These are phyloP conservation scores for Caenorhabditis remanei DNA, from an alignment of 1,140 invertebrate genomes.

Conservation along the genomic window DNA sequence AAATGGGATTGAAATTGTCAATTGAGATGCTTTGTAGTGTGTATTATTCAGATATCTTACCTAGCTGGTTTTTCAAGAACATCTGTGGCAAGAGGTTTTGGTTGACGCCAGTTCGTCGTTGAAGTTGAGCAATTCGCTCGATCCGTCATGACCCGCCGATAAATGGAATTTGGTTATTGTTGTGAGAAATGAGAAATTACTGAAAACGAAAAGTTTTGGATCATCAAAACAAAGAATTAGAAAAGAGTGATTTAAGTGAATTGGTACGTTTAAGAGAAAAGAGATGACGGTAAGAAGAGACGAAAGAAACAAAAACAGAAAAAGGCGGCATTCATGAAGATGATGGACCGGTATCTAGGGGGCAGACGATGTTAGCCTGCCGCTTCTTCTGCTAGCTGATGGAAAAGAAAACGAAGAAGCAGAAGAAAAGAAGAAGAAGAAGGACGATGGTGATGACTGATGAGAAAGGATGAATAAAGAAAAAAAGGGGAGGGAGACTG, in stretches of 20 bases:
- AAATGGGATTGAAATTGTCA: background rate
- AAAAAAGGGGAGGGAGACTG: background rate
- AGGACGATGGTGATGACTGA: background rate
- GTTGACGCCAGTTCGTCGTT: constrained; percentile 41
- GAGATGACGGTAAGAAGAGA: constrained; percentile 41
- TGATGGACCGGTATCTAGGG: constrained; percentile 46
- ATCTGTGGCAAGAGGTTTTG: constrained; percentile 51
- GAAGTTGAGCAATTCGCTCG: constrained; percentile 40
- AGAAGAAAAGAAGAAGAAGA: background rate
- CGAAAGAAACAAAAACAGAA: constrained; percentile 51
- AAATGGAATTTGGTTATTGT: background rate
- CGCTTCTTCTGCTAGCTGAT: constrained; percentile 8
- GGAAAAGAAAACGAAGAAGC: constrained; percentile 42
- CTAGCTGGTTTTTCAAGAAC: constrained; percentile 52
- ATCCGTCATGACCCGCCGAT: constrained; percentile 47
- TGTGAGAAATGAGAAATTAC: background rate
- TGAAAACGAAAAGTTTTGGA: background rate
- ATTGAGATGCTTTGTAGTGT: no score
- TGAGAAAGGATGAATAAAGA: constrained; percentile 33
- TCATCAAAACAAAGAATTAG: constrained; percentile 30
- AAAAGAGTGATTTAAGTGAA: constrained; percentile 14
- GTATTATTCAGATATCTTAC: background rate
- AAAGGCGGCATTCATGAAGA: constrained; percentile 25
- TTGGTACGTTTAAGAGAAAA: constrained; percentile 20
- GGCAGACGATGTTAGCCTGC: background rate